A percentile compares a stretch with the other conserved stretches of the same genome.
Conservation (phyloP, 1,140 invertebrate genomes). For the Cotesia typhae region DNA sequence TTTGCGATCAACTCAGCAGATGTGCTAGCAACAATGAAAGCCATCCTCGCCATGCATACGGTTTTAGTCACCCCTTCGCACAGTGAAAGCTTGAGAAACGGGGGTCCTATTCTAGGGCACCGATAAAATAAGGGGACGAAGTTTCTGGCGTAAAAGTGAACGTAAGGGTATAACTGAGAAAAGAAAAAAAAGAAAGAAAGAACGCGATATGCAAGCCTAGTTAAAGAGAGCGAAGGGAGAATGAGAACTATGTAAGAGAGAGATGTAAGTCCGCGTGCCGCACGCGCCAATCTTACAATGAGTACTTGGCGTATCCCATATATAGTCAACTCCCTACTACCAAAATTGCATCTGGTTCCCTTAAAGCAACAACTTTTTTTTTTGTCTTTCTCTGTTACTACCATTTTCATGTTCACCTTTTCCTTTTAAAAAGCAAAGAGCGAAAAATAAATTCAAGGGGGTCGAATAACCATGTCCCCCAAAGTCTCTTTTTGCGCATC, state of each 20-base stretch:
- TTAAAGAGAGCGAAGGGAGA: slow-evolving; percentile 37
- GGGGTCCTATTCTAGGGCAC: slow-evolving; percentile 42
- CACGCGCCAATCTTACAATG: slow-evolving; percentile 67
- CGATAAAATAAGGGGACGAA: slow-evolving; percentile 30
- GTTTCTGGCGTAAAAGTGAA: slow-evolving; percentile 17
- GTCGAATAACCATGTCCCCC: no score
- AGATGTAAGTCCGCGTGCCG: slow-evolving; percentile 55
- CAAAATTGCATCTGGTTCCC: slow-evolving; percentile 61
- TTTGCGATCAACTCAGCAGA: slow-evolving; percentile 61
- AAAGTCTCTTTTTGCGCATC: slow-evolving; percentile 8
- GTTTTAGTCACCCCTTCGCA: slow-evolving; percentile 35
- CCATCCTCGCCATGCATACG: slow-evolving; percentile 32
- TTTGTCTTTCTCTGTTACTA: slow-evolving; percentile 35
- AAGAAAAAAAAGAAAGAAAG: slow-evolving; percentile 39
- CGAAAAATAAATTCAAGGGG: slow-evolving; percentile 8
- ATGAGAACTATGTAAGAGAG: slow-evolving; percentile 37
- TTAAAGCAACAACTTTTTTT: slow-evolving; percentile 52
- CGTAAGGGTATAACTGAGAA: slow-evolving; percentile 23
- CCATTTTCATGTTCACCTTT: not conserved
- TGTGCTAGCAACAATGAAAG: slow-evolving; percentile 63
- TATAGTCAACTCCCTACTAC: slow-evolving; percentile 35
- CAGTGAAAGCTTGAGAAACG: slow-evolving; percentile 57
- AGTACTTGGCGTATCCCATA: slow-evolving; percentile 58
- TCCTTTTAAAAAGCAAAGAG: slow-evolving; percentile 15
- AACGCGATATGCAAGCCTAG: slow-evolving; percentile 20